Percentiles rank a stretch among this genome's conserved stretches.
Evolutionary conservation across 2,888 invertebrate species (phyloP).

Genomic region (Zootermopsis nevadensis): DNA sequence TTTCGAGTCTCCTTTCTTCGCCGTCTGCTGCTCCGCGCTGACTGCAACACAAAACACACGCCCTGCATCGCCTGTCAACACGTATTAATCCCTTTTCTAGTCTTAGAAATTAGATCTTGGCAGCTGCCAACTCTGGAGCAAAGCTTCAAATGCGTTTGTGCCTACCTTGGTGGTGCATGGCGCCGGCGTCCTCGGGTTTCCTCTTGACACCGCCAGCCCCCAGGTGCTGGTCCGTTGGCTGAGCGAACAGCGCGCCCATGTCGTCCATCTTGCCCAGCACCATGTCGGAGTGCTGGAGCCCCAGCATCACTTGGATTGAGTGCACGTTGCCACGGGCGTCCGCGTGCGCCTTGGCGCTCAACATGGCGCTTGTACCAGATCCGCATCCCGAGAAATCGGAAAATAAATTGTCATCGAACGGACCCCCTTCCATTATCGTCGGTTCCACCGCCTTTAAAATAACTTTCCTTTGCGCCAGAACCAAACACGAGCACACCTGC

Average conservation of each 20-base stretch:
- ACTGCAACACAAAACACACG: slow-evolving; percentile 19
- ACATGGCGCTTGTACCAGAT: slow-evolving; percentile 58
- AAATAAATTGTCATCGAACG: slow-evolving; percentile 85
- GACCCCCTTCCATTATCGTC: slow-evolving; percentile 74
- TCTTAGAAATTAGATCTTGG: no score
- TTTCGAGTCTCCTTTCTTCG: slow-evolving; percentile 74
- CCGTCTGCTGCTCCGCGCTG: background rate
- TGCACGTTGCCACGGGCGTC: slow-evolving; percentile 56
- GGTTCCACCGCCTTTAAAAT: no score
- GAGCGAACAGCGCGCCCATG: slow-evolving; percentile 47
- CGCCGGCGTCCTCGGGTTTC: slow-evolving; percentile 56
- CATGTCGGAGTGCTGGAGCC: slow-evolving; percentile 61
- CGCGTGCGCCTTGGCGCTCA: slow-evolving; percentile 53
- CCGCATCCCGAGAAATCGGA: slow-evolving; percentile 75
- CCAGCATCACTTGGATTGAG: slow-evolving; percentile 59
- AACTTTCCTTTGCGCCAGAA: no score
- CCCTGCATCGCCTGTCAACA: no score
- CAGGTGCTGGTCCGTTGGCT: slow-evolving; percentile 30
- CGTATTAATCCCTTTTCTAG: no score
- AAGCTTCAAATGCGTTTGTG: background rate
- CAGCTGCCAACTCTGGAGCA: no score
- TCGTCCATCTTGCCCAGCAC: slow-evolving; percentile 60
- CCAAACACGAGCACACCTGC: no score
- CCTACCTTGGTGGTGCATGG: slow-evolving; percentile 32
- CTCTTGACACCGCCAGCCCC: slow-evolving; percentile 58